Percentiles rank a stretch among this genome's conserved stretches.
These are phyloP conservation scores for Misgurnus anguillicaudatus DNA, from an alignment of 2,113 vertebrate genomes.

Conservation along the genomic window DNA sequence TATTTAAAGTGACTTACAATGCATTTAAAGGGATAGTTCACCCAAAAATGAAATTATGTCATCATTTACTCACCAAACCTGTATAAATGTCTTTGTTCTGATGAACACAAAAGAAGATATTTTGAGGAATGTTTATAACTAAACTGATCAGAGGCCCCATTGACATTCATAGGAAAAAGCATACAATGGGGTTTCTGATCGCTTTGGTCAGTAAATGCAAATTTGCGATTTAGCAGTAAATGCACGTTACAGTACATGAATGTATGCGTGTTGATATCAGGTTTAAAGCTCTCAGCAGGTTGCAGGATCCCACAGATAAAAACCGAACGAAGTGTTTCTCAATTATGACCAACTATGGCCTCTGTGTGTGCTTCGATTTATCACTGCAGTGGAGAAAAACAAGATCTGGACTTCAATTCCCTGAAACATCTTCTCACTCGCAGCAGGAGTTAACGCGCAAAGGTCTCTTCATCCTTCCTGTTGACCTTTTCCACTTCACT, in stretches of 20 bases:
- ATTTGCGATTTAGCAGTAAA: too few relatives aligned
- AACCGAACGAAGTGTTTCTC: slow-evolving; percentile 30
- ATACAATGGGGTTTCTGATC: too few relatives aligned
- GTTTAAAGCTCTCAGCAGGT: slow-evolving; percentile 38
- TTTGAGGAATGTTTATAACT: too few relatives aligned
- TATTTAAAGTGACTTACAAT: too few relatives aligned
- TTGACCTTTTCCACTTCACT: neutral
- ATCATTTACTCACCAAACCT: too few relatives aligned
- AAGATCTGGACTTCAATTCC: slow-evolving; percentile 44
- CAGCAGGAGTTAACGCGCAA: slow-evolving; percentile 31
- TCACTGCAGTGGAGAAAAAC: slow-evolving; percentile 28
- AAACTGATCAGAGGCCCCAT: too few relatives aligned
- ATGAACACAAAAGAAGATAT: too few relatives aligned
- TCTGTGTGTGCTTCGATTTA: neutral
- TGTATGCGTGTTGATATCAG: neutral
- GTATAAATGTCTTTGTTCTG: too few relatives aligned
- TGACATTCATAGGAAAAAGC: too few relatives aligned
- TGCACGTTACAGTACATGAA: neutral
- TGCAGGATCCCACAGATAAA: neutral
- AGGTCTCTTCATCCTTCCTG: slow-evolving; percentile 2
- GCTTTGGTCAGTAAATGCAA: too few relatives aligned
- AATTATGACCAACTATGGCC: neutral
- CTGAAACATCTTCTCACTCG: slow-evolving; percentile 26
- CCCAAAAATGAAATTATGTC: too few relatives aligned
- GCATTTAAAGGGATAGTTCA: too few relatives aligned